Evolutionary conservation across 2,888 invertebrate genomes (phyloP).

Genomic region (Leptinotarsa haldemani): DNA sequence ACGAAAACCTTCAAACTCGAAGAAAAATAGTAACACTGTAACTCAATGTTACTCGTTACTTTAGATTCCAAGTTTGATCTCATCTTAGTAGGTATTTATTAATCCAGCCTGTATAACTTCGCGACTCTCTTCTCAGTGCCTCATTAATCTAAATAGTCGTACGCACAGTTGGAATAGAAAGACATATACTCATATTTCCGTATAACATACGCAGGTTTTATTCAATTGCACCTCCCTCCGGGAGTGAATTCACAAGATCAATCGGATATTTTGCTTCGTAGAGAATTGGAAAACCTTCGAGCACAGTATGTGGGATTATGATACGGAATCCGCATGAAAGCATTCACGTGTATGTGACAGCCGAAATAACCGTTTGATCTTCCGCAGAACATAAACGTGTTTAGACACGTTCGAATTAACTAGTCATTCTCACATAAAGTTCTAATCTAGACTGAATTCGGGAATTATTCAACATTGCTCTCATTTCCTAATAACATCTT

Average conservation of each 20-base stretch:
- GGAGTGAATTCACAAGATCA: neutral
- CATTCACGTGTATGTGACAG: constrained; percentile 8
- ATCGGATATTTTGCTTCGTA: constrained; percentile 5
- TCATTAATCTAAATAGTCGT: too few relatives aligned
- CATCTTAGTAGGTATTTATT: too few relatives aligned
- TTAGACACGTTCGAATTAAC: constrained; percentile 9
- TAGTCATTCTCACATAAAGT: neutral
- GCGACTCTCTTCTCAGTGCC: too few relatives aligned
- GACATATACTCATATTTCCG: neutral
- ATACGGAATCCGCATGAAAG: constrained; percentile 11
- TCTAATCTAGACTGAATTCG: neutral
- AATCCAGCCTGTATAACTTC: too few relatives aligned
- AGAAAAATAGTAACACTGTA: too few relatives aligned
- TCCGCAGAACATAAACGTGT: constrained; percentile 10
- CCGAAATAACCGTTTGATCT: constrained; percentile 8
- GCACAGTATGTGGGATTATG: constrained; percentile 4
- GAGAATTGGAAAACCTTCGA: constrained; percentile 15
- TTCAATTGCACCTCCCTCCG: neutral
- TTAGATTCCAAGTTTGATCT: too few relatives aligned
- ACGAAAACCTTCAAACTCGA: too few relatives aligned
- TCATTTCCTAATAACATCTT: neutral
- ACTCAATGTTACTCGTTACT: too few relatives aligned
- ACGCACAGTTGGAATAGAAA: too few relatives aligned
- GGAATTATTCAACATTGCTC: neutral
- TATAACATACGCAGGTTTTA: neutral